Base-by-base conservation (phyloP, 2,888 invertebrate genomes). In the Diploptera punctata region DNA sequence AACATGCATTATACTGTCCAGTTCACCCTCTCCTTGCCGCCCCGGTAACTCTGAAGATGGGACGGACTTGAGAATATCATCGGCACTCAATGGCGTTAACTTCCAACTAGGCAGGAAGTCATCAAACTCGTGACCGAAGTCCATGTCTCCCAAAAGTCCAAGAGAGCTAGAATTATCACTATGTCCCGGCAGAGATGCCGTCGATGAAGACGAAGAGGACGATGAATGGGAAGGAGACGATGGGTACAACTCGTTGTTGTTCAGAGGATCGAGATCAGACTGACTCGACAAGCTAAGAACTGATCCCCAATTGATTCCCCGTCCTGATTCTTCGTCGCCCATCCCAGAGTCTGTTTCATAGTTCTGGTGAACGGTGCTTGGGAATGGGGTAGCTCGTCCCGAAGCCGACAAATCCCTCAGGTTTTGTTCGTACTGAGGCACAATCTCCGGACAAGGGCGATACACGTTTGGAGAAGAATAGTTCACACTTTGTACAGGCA, bases 231-330 rank as follows among this genome's bases (percentile, higher is more conserved):
- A 72, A n/a, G 75, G 72, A 13, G 74, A 73, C 2, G 74, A 71
- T 49, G 82, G 81, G 73, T 91, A 91, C 77, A 93, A 85, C 85
- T 94, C 93, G 84, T 93, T 93, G 84, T 92, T 91, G 81, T 91
- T 91, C 61, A 91, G 83, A 76, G 93, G 93, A 84, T 94, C 94
- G 72, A 94, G 86, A 81, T 94, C 94, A 74, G 93, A 93, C 81
- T 94, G 93, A 77, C 93, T 93, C 78, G 93, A 93, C 65, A 95
- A 87, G 81, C 93, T 94, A 76, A 95, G 87, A 79, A 95, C 95
- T 67, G 94, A 94, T 82, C 95, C 93, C 95, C 95, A 95, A 85
- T 95, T 95, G 83, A 95, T 95, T 79, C 93, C 90, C 78, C 93
- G 89, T 80, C 89, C 90, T 80, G 88, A 86, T 78, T 91, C 90